Evolutionary conservation across 2,888 invertebrate species (phyloP).

Genomic region (Pandemis cinnamomeana): DNA sequence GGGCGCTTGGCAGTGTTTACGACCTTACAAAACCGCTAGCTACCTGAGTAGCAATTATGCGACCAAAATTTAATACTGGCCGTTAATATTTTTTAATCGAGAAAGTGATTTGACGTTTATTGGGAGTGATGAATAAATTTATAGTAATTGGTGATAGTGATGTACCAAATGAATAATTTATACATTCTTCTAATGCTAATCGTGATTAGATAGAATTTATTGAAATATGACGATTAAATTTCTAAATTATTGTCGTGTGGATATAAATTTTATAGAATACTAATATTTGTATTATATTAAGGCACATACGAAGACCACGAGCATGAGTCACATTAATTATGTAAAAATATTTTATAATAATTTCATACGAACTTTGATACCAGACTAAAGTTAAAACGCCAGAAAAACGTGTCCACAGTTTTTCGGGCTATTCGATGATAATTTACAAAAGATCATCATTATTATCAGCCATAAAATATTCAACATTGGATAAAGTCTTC

Average conservation of each 20-base stretch:
- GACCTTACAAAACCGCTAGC: slow-evolving; percentile 59
- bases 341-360: not conserved
- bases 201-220: slow-evolving; percentile 21
- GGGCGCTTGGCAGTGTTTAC: slow-evolving; percentile 62
- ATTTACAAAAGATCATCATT: no score
- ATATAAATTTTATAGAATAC: slow-evolving; percentile 4
- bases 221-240: slow-evolving; percentile 24
- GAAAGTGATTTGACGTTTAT: slow-evolving; percentile 40
- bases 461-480: no score
- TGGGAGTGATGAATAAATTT: slow-evolving; percentile 34
- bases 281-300: slow-evolving; percentile 5
- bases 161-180: slow-evolving; percentile 25
- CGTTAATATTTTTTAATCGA: slow-evolving; percentile 32
- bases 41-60: slow-evolving; percentile 38
- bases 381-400: not conserved
- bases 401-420: no score
- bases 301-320: not conserved
- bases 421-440: no score
- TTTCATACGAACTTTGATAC: not conserved
- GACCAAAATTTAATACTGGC: slow-evolving; percentile 30
- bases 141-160: slow-evolving; percentile 20
- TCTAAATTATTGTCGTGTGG: slow-evolving; percentile 15
- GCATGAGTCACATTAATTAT: not conserved
- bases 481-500: no score
- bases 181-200: slow-evolving; percentile 23